Base-by-base conservation (phyloP, 2,888 invertebrate species). In the Brachyptera risi region DNA sequence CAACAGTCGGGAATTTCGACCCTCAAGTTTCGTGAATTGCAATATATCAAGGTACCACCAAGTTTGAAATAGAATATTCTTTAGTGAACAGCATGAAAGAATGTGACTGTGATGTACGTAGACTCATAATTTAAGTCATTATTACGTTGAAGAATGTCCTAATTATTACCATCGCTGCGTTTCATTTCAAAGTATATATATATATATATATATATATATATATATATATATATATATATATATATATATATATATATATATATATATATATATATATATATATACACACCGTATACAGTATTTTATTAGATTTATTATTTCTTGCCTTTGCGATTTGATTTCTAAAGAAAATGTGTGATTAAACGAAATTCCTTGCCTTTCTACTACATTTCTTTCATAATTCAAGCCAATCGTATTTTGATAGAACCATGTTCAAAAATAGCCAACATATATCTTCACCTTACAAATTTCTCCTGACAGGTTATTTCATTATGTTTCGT, bases 241-340 rank as follows among this genome's bases (percentile, higher is more conserved):
- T n/a, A n/a, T n/a, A n/a, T n/a, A n/a, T n/a, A n/a, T n/a, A n/a
- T n/a, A n/a, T n/a, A n/a, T n/a, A n/a, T n/a, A n/a, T n/a, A n/a
- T n/a, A n/a, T n/a, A n/a, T n/a, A n/a, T n/a, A n/a, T n/a, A n/a
- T n/a, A n/a, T n/a, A n/a, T n/a, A n/a, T n/a, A n/a, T n/a, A n/a
- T n/a, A n/a, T n/a, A n/a, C n/a, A n/a, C n/a, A 27, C 44, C 47
- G 21, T 42, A 23, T 60, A 47, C 27, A 42, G 56, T 60, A 60
- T 56, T 60, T 60, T 60, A 60, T 42, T 60, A 60, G 31, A 56
- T 42, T 60, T 60, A 60, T 60, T 60, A 60, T 56, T 60, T 42
- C 38, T 26, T 51, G 60, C 44, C 56, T 47, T 35, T 40, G 60
- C 54, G 37, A 54, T 51, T 23, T 24, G 26, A 24, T 59, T 59